A percentile compares a stretch with the other conserved stretches of the same genome.
These are phyloP conservation scores for Carcina quercana DNA, from an alignment of 2,888 invertebrate species.

Conservation along the genomic window DNA sequence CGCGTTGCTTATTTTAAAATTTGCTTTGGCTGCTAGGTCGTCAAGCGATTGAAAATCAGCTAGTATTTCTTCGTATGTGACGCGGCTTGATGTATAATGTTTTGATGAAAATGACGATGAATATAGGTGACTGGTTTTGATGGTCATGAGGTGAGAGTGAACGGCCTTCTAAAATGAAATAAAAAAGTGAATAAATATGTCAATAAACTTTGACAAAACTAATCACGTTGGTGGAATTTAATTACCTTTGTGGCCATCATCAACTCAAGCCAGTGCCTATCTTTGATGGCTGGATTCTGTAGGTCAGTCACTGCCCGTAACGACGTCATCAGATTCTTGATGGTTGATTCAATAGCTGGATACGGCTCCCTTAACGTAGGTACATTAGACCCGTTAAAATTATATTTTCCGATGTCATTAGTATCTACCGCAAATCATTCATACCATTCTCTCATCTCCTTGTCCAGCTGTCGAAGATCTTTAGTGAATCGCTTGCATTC, in stretches of 20 bases:
- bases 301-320: conserved; percentile 93
- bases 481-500: conserved; percentile 95
- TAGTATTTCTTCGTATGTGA: conserved; percentile 40
- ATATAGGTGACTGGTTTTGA: conserved; percentile 33
- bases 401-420: background rate
- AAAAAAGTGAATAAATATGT: background rate
- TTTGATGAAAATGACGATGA: conserved; percentile 23
- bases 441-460: conserved; percentile 84
- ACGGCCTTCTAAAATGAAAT: conserved; percentile 21
- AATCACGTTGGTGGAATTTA: background rate
- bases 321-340: conserved; percentile 95
- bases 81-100: conserved; percentile 17
- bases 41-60: conserved; percentile 49
- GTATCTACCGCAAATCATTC: conserved; percentile 13
- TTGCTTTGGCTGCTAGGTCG: conserved; percentile 22
- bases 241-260: conserved; percentile 92
- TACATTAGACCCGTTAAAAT: background rate
- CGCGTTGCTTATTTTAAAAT: too few relatives aligned
- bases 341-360: conserved; percentile 82
- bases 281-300: conserved; percentile 95
- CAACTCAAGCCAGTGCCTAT: conserved; percentile 94
- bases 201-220: too few relatives aligned
- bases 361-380: conserved; percentile 81
- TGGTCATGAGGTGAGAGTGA: conserved; percentile 36
- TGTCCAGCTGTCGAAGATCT: conserved; percentile 85